Conservation (phyloP, 2,113 vertebrate species). For the Macquaria australasica region DNA sequence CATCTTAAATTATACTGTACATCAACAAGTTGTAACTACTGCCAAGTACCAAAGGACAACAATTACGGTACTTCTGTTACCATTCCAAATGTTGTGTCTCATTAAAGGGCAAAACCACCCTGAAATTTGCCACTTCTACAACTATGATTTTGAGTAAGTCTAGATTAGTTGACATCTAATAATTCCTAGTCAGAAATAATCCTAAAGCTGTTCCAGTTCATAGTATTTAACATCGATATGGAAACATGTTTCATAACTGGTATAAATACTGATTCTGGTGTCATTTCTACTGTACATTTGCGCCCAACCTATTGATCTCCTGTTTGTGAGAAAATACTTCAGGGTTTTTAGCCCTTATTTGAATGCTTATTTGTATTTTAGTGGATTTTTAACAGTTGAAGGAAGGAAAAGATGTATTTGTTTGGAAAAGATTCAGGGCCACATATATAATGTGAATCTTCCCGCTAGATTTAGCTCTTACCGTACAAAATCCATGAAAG, state of each 20-base stretch:
- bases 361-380: neutral
- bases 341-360: neutral
- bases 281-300: neutral
- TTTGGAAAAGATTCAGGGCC: conserved; percentile 2
- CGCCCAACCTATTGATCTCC: neutral
- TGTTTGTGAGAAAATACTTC: neutral
- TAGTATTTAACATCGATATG: neutral
- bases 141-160: neutral
- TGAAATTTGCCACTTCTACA: neutral
- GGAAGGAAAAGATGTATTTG: neutral
- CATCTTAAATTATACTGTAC: neutral
- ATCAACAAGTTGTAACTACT: neutral
- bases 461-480: conserved; percentile 9
- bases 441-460: neutral
- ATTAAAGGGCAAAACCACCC: neutral
- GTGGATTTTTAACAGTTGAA: neutral
- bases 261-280: neutral
- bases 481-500: conserved; percentile 36
- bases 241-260: neutral
- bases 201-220: neutral
- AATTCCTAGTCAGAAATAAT: neutral
- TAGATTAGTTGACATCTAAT: neutral
- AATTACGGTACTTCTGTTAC: neutral
- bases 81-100: neutral
- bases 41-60: too few relatives aligned